These are phyloP conservation scores for Acholoe squamosa DNA, from an alignment of 2,888 invertebrate species.

Conservation along the genomic window DNA sequence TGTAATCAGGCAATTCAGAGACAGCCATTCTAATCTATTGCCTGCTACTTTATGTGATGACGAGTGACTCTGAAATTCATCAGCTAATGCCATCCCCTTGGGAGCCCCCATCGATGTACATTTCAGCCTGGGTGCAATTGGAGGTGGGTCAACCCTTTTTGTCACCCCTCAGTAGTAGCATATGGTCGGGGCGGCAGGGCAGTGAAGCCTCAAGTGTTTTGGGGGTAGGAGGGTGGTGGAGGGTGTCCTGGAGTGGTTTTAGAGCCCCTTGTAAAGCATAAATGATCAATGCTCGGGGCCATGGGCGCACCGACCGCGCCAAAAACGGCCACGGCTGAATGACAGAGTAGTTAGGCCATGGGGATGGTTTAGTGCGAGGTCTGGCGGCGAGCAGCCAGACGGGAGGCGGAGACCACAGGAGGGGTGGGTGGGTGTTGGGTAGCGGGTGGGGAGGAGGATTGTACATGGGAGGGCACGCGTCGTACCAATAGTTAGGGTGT, in stretches of 20 bases:
- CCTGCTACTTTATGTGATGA: conserved; percentile 47
- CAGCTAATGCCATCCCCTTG: conserved; percentile 56
- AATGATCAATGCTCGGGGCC: conserved; percentile 44
- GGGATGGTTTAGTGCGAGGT: background rate
- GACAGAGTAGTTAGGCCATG: conserved; percentile 36
- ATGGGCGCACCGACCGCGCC: background rate
- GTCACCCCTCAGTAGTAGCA: background rate
- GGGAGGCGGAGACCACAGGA: background rate
- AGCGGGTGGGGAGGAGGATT: background rate
- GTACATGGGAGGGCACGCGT: background rate
- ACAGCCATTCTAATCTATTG: conserved; percentile 43
- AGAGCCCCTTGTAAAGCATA: conserved; percentile 43
- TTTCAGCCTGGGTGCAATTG: background rate
- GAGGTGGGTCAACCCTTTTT: background rate
- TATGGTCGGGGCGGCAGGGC: background rate
- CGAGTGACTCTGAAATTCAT: background rate
- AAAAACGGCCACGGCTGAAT: conserved; percentile 56
- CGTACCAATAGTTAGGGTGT: background rate
- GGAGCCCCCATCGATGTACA: conserved; percentile 12
- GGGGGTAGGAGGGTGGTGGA: background rate
- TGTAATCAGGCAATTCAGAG: conserved; percentile 45
- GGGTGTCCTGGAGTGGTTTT: conserved; percentile 17
- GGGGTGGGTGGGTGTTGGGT: background rate
- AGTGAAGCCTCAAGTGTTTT: conserved; percentile 11
- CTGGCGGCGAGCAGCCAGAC: conserved; percentile 11